These are phyloP conservation scores for Thera britannica DNA, from an alignment of 2,888 invertebrate genomes.

Conservation along the genomic window DNA sequence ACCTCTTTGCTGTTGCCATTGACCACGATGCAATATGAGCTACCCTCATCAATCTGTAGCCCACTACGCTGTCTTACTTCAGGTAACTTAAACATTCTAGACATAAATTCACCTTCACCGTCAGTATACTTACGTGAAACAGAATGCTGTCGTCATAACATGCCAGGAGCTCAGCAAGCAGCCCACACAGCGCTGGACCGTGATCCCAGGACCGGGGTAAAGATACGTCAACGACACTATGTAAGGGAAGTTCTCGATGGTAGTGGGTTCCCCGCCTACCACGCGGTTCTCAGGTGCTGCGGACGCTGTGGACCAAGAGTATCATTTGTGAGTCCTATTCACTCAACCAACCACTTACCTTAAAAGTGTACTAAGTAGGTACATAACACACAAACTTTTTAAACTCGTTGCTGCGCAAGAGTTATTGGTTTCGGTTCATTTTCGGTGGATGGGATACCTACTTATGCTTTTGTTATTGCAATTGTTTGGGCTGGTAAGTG, in stretches of 20 bases:
- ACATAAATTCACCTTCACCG: no score
- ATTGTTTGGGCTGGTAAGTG: no score
- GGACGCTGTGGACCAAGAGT: conserved; percentile 43
- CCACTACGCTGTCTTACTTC: background rate
- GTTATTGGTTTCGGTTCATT: no score
- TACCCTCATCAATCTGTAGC: no score
- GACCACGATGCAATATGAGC: no score
- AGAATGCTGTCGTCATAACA: conserved; percentile 57
- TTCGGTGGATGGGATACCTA: no score
- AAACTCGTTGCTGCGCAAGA: no score
- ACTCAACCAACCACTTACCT: no score
- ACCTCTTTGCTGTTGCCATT: no score
- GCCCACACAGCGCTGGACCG: conserved; percentile 65
- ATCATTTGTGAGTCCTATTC: background rate
- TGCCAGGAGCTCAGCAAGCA: conserved; percentile 67
- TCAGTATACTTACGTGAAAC: conserved; percentile 59
- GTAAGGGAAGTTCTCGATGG: conserved; percentile 61
- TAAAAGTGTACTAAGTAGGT: no score
- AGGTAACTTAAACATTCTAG: background rate
- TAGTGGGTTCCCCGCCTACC: conserved; percentile 59
- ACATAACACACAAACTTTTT: no score
- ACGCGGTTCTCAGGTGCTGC: conserved; percentile 56
- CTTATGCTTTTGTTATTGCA: no score
- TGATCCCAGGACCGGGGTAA: conserved; percentile 56
- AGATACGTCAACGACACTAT: conserved; percentile 53